These are phyloP conservation scores for Celastrina argiolus DNA, from an alignment of 2,888 invertebrate genomes.

Conservation along the genomic window DNA sequence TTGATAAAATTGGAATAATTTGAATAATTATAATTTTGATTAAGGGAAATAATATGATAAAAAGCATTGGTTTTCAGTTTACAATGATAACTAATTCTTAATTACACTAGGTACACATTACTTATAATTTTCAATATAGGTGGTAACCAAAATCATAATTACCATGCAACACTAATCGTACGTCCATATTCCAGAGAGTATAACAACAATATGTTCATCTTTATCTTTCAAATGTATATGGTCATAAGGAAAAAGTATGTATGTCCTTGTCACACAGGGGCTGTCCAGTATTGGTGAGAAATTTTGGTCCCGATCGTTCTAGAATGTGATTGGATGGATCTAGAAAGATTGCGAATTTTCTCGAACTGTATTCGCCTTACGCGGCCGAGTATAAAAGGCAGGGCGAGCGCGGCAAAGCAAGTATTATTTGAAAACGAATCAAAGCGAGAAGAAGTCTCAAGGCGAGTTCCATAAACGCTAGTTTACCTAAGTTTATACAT, in stretches of 20 bases:
- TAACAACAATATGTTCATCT: not conserved
- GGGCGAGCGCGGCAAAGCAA: not conserved
- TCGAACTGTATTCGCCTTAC: not conserved
- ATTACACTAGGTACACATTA: not conserved
- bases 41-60: too few species aligned
- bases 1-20: too few species aligned
- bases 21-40: too few species aligned
- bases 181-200: not conserved
- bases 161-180: not conserved
- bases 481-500: constrained; percentile 25
- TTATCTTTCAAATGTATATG: not conserved
- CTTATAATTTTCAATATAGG: not conserved
- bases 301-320: not conserved
- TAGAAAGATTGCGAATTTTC: not conserved
- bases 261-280: not conserved
- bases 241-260: not conserved
- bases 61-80: too few species aligned
- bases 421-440: constrained; percentile 26
- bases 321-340: not conserved
- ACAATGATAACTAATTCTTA: too few species aligned
- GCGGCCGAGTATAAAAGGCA: constrained; percentile 4
- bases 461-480: constrained; percentile 15
- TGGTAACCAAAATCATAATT: not conserved
- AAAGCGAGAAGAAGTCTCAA: constrained; percentile 21
- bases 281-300: not conserved